Conservation (phyloP, 1,140 invertebrate genomes). For the Trichonephila inaurata region DNA sequence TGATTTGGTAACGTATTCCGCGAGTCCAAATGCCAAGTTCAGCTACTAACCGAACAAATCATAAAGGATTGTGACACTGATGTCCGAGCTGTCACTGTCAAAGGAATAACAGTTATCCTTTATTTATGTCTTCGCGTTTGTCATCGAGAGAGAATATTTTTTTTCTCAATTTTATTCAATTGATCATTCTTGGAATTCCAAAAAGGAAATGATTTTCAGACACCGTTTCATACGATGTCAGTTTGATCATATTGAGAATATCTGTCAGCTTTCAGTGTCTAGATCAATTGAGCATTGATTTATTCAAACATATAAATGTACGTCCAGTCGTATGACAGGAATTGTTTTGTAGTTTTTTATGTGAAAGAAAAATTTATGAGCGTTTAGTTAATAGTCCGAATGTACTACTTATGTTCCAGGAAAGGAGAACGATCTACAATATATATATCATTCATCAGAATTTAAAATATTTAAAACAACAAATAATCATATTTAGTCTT, state of each 20-base stretch:
- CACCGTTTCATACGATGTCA: neutral
- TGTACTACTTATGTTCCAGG: no score
- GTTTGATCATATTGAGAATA: neutral
- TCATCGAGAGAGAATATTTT: constrained; percentile 11
- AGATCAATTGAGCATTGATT: no score
- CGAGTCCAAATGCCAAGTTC: constrained; percentile 15
- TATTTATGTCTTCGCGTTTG: constrained; percentile 55
- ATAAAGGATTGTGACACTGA: constrained; percentile 43
- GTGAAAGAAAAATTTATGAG: no score
- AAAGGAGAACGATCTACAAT: no score
- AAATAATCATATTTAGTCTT: no score
- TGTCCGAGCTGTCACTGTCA: constrained; percentile 40
- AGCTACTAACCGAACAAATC: constrained; percentile 40
- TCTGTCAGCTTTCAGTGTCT: no score
- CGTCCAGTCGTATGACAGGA: no score
- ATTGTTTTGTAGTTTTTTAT: no score
- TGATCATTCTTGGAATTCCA: neutral
- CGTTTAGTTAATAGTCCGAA: no score
- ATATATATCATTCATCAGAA: no score
- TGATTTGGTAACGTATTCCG: constrained; percentile 18
- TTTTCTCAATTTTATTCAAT: neutral
- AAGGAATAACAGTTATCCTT: constrained; percentile 52
- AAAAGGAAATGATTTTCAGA: neutral
- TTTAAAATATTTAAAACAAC: no score
- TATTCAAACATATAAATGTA: no score